Evolutionary conservation across 2,797 vertebrate genomes (phyloP).

Genomic region (Alosa sapidissima): DNA sequence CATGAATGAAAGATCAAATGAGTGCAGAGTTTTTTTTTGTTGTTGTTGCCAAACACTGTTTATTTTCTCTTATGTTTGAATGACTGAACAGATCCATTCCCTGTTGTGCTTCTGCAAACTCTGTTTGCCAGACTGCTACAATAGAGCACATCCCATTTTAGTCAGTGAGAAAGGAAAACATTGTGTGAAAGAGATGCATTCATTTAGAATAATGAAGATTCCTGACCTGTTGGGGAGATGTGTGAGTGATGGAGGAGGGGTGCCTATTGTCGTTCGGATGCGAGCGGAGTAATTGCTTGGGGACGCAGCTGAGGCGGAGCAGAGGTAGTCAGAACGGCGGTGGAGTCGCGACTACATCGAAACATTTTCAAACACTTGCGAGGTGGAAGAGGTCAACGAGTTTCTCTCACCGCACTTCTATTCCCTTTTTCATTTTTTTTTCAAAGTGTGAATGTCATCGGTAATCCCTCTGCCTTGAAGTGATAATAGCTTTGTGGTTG

Average conservation of each 20-base stretch:
- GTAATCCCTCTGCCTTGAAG: constrained; percentile 61
- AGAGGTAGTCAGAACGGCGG: neutral
- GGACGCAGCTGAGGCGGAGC: constrained; percentile 2
- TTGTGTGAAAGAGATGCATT: neutral
- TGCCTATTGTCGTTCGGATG: neutral
- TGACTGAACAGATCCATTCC: neutral
- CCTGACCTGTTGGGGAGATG: neutral
- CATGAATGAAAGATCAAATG: neutral
- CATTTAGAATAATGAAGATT: constrained; percentile 19
- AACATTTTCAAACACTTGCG: constrained; percentile 6
- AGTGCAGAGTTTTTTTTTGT: neutral
- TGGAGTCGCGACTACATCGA: neutral
- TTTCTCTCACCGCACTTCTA: neutral
- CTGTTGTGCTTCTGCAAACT: neutral
- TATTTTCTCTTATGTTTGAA: neutral
- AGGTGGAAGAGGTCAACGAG: constrained; percentile 1
- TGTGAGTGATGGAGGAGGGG: neutral
- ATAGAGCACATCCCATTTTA: neutral
- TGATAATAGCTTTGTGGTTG: constrained; percentile 62
- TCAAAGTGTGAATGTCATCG: constrained; percentile 59
- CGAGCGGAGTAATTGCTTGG: neutral
- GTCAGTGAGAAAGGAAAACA: neutral
- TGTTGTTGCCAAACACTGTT: neutral
- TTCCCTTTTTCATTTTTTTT: neutral
- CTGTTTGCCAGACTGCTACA: neutral